A percentile compares a stretch with the other conserved stretches of the same genome.
Conservation (phyloP, 2,113 vertebrate genomes). For the Plestiodon gilberti region DNA sequence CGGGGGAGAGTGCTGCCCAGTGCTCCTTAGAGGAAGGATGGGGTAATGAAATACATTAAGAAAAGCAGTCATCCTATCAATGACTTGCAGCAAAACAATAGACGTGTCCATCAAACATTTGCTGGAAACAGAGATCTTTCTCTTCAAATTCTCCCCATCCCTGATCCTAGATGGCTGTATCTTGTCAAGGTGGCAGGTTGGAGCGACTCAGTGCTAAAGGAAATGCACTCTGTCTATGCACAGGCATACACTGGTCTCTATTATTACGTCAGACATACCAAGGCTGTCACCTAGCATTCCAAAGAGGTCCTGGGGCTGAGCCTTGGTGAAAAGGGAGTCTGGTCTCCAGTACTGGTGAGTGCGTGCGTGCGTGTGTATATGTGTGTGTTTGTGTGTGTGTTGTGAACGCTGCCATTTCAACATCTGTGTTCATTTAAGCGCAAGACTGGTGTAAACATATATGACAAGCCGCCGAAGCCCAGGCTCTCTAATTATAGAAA, state of each 20-base stretch:
- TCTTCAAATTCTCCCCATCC: not conserved
- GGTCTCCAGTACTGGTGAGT: not conserved
- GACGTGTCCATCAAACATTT: not conserved
- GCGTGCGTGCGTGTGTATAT: conserved; percentile 41
- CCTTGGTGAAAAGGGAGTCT: not conserved
- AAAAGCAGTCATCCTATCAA: conserved; percentile 27
- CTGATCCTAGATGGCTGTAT: not conserved
- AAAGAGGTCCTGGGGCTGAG: not conserved
- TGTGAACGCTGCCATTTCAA: conserved; percentile 49
- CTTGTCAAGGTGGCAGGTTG: not conserved
- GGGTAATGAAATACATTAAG: no score
- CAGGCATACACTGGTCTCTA: not conserved
- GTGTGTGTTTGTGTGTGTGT: no score
- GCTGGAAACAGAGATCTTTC: not conserved
- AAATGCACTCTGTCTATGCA: not conserved
- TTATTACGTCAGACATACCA: not conserved
- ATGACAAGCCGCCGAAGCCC: conserved; percentile 55
- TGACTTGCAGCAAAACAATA: not conserved
- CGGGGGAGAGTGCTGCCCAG: no score
- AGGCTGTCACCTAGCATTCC: not conserved
- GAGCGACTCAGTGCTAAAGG: not conserved
- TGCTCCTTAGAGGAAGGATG: no score
- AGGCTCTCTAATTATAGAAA: conserved; percentile 47
- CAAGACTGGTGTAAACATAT: conserved; percentile 63
- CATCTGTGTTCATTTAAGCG: conserved; percentile 60